phyloP scores from a whole-genome alignment of 2,113 vertebrate genomes.

The Spea bombifrons region DNA sequence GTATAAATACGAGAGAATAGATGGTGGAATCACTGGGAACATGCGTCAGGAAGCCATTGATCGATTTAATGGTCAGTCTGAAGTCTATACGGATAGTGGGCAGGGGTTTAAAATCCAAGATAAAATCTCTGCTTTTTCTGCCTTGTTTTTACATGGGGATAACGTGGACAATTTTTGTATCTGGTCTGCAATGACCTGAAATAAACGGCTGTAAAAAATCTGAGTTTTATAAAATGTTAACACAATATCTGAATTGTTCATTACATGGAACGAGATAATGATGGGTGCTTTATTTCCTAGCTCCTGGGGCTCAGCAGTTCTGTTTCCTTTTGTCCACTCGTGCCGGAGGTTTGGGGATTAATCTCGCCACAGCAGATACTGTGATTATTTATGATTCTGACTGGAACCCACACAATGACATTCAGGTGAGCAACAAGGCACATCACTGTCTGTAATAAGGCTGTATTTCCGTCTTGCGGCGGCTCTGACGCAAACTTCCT shows the following conservation, averaged over 20 bases:
- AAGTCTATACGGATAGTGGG: neutral
- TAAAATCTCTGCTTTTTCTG: neutral
- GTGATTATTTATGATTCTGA: slow-evolving; percentile 98
- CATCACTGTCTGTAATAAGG: neutral
- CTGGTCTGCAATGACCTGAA: neutral
- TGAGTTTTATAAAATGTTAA: too few relatives aligned
- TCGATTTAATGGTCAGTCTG: slow-evolving; percentile 84
- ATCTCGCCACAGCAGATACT: slow-evolving; percentile 94
- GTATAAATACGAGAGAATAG: slow-evolving; percentile 95
- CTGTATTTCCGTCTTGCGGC: neutral
- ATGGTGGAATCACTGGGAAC: slow-evolving; percentile 91
- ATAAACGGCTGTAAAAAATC: too few relatives aligned
- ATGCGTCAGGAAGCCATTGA: slow-evolving; percentile 97
- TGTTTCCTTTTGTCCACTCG: slow-evolving; percentile 95
- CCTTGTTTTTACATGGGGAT: too few relatives aligned
- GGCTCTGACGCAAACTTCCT: slow-evolving; percentile 5
- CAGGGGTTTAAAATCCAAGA: too few relatives aligned
- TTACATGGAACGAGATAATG: too few relatives aligned
- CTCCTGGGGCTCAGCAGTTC: slow-evolving; percentile 94
- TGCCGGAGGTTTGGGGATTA: slow-evolving; percentile 96
- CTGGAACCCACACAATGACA: slow-evolving; percentile 98
- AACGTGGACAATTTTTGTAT: neutral
- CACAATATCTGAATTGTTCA: too few relatives aligned
- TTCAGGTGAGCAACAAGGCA: slow-evolving; percentile 73
- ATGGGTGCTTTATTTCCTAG: slow-evolving; percentile 57